Conservation (phyloP, 2,888 invertebrate genomes). For the Psylliodes chrysocephalus region DNA sequence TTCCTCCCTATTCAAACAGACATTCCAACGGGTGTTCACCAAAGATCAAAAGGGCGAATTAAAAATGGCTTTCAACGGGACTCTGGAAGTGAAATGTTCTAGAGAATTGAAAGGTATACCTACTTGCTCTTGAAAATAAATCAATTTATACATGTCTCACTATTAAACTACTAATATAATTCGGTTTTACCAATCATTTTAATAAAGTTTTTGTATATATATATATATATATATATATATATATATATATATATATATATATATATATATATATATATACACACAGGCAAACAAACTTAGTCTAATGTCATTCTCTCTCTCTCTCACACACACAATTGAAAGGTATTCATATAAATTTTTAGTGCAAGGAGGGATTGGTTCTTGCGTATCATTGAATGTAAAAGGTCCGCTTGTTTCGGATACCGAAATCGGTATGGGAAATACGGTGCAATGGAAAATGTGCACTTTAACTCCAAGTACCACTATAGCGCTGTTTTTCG, state of each 20-base stretch:
- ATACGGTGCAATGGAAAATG: slow-evolving; percentile 98
- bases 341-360: too few species aligned
- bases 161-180: too few species aligned
- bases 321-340: too few species aligned
- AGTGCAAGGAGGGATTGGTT: slow-evolving; percentile 95
- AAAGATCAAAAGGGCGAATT: slow-evolving; percentile 90
- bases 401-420: slow-evolving; percentile 95
- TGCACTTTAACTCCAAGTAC: slow-evolving; percentile 93
- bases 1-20: slow-evolving; percentile 98
- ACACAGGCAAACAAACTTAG: too few species aligned
- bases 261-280: too few species aligned
- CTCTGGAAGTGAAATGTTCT: slow-evolving; percentile 96
- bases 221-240: too few species aligned
- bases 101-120: slow-evolving; percentile 86
- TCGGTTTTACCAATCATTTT: too few species aligned
- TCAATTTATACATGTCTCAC: too few species aligned
- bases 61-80: slow-evolving; percentile 98
- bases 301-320: too few species aligned
- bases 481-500: slow-evolving; percentile 95
- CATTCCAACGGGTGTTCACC: slow-evolving; percentile 96
- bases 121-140: too few species aligned
- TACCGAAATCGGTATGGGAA: slow-evolving; percentile 96
- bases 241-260: too few species aligned
- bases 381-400: slow-evolving; percentile 93
- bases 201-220: too few species aligned